Conservation (phyloP, 1,140 invertebrate genomes). For the Tetramorium alpestre region DNA sequence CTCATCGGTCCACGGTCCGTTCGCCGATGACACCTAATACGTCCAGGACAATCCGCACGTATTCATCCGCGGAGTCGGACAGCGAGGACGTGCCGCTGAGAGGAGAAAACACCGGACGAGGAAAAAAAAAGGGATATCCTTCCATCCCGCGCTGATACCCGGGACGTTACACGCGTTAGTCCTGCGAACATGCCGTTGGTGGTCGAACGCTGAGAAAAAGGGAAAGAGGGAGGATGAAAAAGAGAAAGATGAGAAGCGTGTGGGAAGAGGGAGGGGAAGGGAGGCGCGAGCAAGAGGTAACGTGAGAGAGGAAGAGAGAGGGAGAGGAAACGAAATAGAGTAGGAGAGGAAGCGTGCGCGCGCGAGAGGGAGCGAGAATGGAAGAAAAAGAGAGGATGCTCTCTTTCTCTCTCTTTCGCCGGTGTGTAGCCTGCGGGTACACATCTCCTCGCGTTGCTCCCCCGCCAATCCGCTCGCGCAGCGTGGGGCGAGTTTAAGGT, state of each 20-base stretch:
- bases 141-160: constrained; percentile 13
- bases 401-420: not conserved
- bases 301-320: constrained; percentile 13
- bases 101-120: not conserved
- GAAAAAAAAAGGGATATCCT: not conserved
- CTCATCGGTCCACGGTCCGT: constrained; percentile 11
- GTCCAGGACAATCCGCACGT: not conserved
- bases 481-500: constrained; percentile 78
- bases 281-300: constrained; percentile 26
- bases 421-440: constrained; percentile 72
- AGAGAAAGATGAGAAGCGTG: constrained; percentile 39
- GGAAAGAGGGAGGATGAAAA: constrained; percentile 39
- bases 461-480: constrained; percentile 82
- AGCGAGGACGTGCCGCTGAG: not conserved
- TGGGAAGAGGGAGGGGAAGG: not conserved
- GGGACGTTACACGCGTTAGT: constrained; percentile 32
- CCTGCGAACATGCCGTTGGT: constrained; percentile 50
- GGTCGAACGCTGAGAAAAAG: constrained; percentile 54
- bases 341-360: constrained; percentile 66
- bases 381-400: constrained; percentile 68
- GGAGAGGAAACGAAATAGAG: constrained; percentile 65
- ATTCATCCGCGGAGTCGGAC: not conserved
- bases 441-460: constrained; percentile 77
- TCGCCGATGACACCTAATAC: constrained; percentile 4
- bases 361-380: constrained; percentile 31